phyloP scores from a whole-genome alignment of 2,888 invertebrate genomes.

The Mimumesa dahlbomi region DNA sequence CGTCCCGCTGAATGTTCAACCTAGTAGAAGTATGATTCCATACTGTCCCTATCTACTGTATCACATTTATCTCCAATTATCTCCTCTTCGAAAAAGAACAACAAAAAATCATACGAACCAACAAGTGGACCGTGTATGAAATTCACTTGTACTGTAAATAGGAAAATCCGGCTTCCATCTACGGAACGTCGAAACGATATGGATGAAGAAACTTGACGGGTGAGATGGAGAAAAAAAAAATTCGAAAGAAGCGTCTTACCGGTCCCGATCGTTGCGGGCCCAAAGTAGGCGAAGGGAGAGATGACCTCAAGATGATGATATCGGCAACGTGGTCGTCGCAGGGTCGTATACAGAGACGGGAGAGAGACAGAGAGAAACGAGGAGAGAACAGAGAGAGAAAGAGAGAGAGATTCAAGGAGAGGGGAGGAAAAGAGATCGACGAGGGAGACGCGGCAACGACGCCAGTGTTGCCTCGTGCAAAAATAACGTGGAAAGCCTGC shows the following conservation, averaged over 20 bases:
- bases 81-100: too few species aligned
- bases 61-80: too few species aligned
- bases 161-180: too few species aligned
- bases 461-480: constrained; percentile 68
- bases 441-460: constrained; percentile 68
- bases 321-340: constrained; percentile 64
- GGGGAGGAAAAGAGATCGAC: constrained; percentile 44
- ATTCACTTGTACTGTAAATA: too few species aligned
- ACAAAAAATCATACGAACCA: too few species aligned
- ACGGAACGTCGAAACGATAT: too few species aligned
- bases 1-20: too few species aligned
- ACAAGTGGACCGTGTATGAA: too few species aligned
- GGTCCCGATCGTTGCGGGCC: constrained; percentile 43
- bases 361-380: constrained; percentile 19
- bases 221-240: constrained; percentile 24
- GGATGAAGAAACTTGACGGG: too few species aligned
- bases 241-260: constrained; percentile 27
- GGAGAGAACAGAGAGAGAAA: constrained; percentile 9
- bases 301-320: constrained; percentile 65
- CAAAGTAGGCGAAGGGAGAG: constrained; percentile 53
- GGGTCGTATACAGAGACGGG: constrained; percentile 39
- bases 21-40: too few species aligned
- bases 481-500: constrained; percentile 71
- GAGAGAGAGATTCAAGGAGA: constrained; percentile 8
- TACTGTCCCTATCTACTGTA: too few species aligned